Evolutionary conservation across 2,113 vertebrate species (phyloP), one percentile per base, ranked within the genome.

Genomic region (Macrotus californicus): DNA sequence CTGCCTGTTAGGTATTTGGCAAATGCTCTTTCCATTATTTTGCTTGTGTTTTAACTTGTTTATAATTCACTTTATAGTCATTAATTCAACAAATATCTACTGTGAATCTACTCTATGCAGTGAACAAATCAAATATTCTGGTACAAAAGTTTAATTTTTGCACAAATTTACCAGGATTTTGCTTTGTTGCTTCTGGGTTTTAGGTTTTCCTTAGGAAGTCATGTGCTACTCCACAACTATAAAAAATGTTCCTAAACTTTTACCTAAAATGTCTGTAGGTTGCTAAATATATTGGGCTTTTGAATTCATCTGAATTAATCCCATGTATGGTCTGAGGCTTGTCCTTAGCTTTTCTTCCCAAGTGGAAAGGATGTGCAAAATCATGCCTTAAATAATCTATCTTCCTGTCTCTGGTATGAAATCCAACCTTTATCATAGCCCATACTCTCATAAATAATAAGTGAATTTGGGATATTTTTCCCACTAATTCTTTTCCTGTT

Each of bases 21-120:
- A 88, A 76, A 85, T 81, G 50, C 24, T 91, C 64, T 94, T 72
- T 46, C 69, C 13, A 43, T 64, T 91, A 94, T 85, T 91, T 84
- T 94, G 22, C 22, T 61, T 64, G 39, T 36, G 3, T 50, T 90
- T 93, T 87, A 82, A 82, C 54, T 75, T 92, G 39, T 56, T 90
- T 80, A 52, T 79, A 70, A 84, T 80, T 79, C 39, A 29, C 59
- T 66, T 77, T 83, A 80, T 69, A 93, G 18, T 79, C 34, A 83
- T 80, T 61, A 41, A 52, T 59, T 77, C 54, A 72, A 54, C 22
- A 93, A 93, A 90, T n/a, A 87, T 84, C 89, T 72, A 87, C 21
- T 94, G 72, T 79, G 50, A 91, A 75, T 73, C 70, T 91, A 48
- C 24, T 67, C 39, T 54, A 2, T 59, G 43, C 64, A 54, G 19